Evolutionary conservation across 1,140 invertebrate genomes (phyloP), one percentile per base, ranked within the genome.

Genomic region (Trichonephila inaurata): DNA sequence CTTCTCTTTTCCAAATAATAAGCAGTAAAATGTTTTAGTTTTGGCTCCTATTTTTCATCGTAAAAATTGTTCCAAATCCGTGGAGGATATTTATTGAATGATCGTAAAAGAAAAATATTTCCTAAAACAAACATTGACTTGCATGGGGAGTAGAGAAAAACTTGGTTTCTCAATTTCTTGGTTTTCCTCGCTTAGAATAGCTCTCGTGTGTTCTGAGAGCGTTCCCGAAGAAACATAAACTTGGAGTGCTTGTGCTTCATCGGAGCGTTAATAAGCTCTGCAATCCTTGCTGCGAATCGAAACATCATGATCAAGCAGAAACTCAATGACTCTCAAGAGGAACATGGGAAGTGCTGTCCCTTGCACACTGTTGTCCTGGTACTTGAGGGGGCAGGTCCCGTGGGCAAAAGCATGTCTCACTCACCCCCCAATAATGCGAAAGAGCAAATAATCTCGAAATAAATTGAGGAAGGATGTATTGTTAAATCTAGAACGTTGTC

Each of bases 211-310:
- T 77, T 77, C 69, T 40, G 69, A 77, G 69, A 28, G 12, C 28
- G 24, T 77, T 77, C 28, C 28, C 5, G 81, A 83, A 83, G 40
- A 12, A 83, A 44, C 44, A 58, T 83, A 21, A 58, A 83, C 81
- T 58, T 44, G 40, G 40, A 77, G n/a, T 21, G 19, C 81, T 82
- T 51, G 51, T 51, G 81, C 81, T 83, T 83, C 81, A 58, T 12
- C 81, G 51, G 81, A 83, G 81, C 51, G 81, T 44, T 83, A 83
- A 83, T 83, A 83, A 83, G 81, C 81, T 58, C 16, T 83, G 69
- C 69, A 24, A 18, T 77, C 69, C 69, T 77, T 83, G 44, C n/a
- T 58, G 69, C 69, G 69, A 77, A 77, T 77, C 69, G 69, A 77
- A 44, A 58, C 40, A 51, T 58, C 81, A 83, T 44, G 81, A 83